Conservation (phyloP, 2,888 invertebrate genomes). For the Cremastinae sp. region DNA sequence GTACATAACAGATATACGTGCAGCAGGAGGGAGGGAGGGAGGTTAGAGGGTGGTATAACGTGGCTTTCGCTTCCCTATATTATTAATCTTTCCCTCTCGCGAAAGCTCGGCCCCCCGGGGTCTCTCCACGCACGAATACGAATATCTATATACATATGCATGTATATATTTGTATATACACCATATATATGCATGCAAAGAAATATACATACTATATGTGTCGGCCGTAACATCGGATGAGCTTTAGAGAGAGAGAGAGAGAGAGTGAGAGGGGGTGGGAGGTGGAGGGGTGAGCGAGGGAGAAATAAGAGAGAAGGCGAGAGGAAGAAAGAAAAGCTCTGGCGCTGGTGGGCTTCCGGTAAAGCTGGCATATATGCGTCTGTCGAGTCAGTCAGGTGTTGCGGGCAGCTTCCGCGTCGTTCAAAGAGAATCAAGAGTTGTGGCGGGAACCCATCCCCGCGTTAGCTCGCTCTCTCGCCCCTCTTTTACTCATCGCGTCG, state of each 20-base stretch:
- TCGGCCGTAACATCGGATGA: constrained; percentile 12
- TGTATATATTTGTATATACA: too few species aligned
- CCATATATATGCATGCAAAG: too few species aligned
- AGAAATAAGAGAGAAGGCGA: constrained; percentile 3
- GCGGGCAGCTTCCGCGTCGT: constrained; percentile 73
- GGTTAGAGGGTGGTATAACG: constrained; percentile 69
- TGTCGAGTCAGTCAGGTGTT: constrained; percentile 77
- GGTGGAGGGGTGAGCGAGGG: constrained; percentile 26
- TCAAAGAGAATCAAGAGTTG: constrained; percentile 76
- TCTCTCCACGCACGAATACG: constrained; percentile 41
- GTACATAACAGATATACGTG: too few species aligned
- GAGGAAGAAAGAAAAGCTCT: constrained; percentile 38
- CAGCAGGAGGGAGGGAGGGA: constrained; percentile 11
- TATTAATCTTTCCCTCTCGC: constrained; percentile 78
- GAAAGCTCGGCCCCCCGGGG: constrained; percentile 59
- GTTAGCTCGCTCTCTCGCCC: constrained; percentile 29
- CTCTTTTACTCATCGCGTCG: not conserved
- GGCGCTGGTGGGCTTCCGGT: constrained; percentile 44
- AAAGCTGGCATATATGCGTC: constrained; percentile 70
- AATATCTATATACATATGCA: too few species aligned
- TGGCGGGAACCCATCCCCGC: constrained; percentile 61
- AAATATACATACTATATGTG: constrained; percentile 15
- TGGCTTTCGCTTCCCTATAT: constrained; percentile 79
- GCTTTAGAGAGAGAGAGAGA: constrained; percentile 2
- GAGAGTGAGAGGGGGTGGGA: constrained; percentile 12